Percentiles rank a stretch among this genome's conserved stretches.
Evolutionary conservation across 2,113 vertebrate species (phyloP).

Genomic region (Chlorocebus sabaeus): DNA sequence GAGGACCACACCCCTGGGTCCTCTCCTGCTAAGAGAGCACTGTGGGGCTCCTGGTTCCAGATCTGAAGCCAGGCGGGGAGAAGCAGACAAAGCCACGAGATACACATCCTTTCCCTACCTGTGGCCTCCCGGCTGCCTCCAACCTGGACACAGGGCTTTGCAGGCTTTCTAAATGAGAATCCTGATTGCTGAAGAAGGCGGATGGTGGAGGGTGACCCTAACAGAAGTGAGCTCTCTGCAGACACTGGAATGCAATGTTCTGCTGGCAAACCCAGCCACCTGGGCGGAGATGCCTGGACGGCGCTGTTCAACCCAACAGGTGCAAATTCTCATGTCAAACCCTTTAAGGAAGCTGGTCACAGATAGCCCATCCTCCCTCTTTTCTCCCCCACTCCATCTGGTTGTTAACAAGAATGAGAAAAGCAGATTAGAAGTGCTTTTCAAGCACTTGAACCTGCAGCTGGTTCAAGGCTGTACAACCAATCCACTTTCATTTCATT

Average conservation of each 20-base stretch:
- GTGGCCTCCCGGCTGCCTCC: not conserved
- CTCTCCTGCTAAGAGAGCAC: not conserved
- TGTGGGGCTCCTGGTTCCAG: not conserved
- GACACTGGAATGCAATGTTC: accelerated
- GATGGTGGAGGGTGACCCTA: too few species aligned
- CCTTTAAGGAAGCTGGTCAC: accelerated
- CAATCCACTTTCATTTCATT: not conserved
- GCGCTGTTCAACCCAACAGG: not conserved
- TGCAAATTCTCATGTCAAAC: accelerated
- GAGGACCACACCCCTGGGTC: not conserved
- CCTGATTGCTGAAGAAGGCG: accelerated
- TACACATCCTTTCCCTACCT: not conserved
- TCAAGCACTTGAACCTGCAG: not conserved
- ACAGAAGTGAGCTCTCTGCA: not conserved
- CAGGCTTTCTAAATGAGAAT: not conserved
- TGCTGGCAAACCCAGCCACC: not conserved
- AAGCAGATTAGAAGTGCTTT: constrained; percentile 70
- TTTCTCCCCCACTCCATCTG: constrained; percentile 39
- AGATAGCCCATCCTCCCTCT: accelerated
- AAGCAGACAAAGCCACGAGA: not conserved
- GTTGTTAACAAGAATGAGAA: constrained; percentile 26
- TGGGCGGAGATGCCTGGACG: not conserved
- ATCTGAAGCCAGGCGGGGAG: not conserved
- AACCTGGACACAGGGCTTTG: not conserved
- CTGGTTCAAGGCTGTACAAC: not conserved